These are phyloP conservation scores for Arrhamphus sclerolepis DNA, from an alignment of 2,797 vertebrate genomes.

Conservation along the genomic window DNA sequence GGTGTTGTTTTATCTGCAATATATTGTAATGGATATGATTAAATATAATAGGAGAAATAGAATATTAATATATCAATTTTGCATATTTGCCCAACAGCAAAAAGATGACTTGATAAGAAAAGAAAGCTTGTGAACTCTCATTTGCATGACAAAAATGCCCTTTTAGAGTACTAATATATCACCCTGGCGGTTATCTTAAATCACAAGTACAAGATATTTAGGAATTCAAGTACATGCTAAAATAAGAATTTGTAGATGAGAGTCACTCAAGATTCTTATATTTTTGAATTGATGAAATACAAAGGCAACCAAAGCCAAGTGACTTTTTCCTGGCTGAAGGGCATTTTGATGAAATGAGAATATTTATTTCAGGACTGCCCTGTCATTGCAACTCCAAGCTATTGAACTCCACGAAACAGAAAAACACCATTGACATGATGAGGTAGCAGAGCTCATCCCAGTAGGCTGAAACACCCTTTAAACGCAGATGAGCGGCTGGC, in stretches of 20 bases:
- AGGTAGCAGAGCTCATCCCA: conserved; percentile 42
- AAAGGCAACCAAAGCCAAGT: conserved; percentile 24
- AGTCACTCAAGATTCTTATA: conserved; percentile 24
- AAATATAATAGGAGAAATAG: conserved; percentile 54
- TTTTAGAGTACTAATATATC: conserved; percentile 57
- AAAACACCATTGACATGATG: conserved; percentile 51
- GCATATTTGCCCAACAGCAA: conserved; percentile 75
- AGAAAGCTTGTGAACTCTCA: conserved; percentile 55
- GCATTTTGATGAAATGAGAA: conserved; percentile 55
- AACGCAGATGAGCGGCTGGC: conserved; percentile 39
- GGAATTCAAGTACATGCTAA: conserved; percentile 49
- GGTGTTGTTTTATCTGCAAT: conserved; percentile 57
- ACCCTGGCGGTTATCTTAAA: conserved; percentile 56
- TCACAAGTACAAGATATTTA: conserved; percentile 49
- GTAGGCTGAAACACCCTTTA: conserved; percentile 34
- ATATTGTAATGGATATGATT: conserved; percentile 47
- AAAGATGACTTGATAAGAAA: conserved; percentile 71
- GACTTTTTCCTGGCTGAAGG: conserved; percentile 29
- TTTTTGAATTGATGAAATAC: conserved; percentile 33
- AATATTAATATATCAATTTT: conserved; percentile 71
- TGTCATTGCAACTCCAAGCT: conserved; percentile 50
- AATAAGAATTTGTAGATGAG: conserved; percentile 41
- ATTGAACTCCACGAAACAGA: conserved; percentile 38
- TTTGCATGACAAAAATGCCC: conserved; percentile 73
- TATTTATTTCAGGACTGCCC: conserved; percentile 47